Evolutionary conservation across 2,113 vertebrate species (phyloP).

Genomic region (Paradisaea rubra): DNA sequence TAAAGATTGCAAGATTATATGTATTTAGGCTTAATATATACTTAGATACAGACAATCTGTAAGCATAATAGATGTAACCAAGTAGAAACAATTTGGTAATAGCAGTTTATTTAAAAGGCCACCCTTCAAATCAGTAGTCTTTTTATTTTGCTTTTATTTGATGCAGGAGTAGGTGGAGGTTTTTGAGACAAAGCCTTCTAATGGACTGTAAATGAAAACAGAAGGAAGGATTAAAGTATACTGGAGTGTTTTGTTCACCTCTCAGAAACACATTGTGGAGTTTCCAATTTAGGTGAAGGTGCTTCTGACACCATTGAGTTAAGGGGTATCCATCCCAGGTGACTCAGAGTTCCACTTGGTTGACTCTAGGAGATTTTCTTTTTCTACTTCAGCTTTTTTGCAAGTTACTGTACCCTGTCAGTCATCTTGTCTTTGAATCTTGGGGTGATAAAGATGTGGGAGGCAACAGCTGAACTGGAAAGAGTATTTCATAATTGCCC

Average conservation of each 20-base stretch:
- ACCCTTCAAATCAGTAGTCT: neutral
- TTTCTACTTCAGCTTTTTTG: neutral
- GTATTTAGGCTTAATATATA: neutral
- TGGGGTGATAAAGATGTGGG: slow-evolving; percentile 45
- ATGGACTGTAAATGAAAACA: neutral
- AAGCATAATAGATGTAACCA: neutral
- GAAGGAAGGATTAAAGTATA: neutral
- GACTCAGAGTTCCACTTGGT: neutral
- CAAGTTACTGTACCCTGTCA: slow-evolving; percentile 13
- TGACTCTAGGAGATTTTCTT: neutral
- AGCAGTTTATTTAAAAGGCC: neutral
- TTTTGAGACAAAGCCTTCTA: neutral
- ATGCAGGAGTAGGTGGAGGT: neutral
- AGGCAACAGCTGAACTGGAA: slow-evolving; percentile 57
- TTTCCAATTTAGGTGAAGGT: neutral
- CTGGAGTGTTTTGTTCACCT: neutral
- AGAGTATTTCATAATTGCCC: slow-evolving; percentile 48
- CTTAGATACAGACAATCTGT: neutral
- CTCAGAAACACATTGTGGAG: neutral
- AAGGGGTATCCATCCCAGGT: neutral
- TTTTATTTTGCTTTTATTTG: neutral
- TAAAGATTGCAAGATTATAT: neutral
- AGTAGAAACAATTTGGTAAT: neutral
- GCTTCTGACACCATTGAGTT: neutral
- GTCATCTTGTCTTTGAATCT: slow-evolving; percentile 28